Conservation (phyloP, 1,140 invertebrate species). For the Palaemon carinicauda region DNA sequence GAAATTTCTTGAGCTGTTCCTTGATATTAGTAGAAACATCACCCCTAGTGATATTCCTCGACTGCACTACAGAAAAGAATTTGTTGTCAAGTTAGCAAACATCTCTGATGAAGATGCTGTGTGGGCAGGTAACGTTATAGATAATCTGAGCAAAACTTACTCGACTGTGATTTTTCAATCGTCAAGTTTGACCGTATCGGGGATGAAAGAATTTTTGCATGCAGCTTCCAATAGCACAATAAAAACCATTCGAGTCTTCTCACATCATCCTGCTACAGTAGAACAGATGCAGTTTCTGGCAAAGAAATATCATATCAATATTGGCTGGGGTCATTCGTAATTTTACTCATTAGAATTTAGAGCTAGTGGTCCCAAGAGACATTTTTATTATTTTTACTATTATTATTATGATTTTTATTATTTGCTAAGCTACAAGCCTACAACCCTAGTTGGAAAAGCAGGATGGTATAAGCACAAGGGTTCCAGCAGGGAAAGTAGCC, state of each 20-base stretch:
- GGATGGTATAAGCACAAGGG: too few species aligned
- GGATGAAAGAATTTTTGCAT: not conserved
- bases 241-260: constrained; percentile 16
- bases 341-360: not conserved
- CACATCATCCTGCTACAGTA: not conserved
- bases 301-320: not conserved
- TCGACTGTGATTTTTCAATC: constrained; percentile 15
- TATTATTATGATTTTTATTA: too few species aligned
- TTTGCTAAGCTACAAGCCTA: too few species aligned
- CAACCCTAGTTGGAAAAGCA: too few species aligned
- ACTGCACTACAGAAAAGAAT: not conserved
- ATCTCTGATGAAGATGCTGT: constrained; percentile 5
- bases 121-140: constrained; percentile 39
- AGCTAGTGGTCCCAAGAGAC: not conserved
- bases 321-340: not conserved
- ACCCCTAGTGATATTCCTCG: not conserved
- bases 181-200: not conserved
- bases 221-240: not conserved
- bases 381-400: too few species aligned
- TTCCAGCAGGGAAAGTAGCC: too few species aligned
- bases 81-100: constrained; percentile 25
- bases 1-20: constrained; percentile 10
- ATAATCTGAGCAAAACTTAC: not conserved
- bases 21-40: not conserved
- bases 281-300: not conserved